phyloP scores from a whole-genome alignment of 2,113 vertebrate genomes.

The Agelaius phoeniceus region DNA sequence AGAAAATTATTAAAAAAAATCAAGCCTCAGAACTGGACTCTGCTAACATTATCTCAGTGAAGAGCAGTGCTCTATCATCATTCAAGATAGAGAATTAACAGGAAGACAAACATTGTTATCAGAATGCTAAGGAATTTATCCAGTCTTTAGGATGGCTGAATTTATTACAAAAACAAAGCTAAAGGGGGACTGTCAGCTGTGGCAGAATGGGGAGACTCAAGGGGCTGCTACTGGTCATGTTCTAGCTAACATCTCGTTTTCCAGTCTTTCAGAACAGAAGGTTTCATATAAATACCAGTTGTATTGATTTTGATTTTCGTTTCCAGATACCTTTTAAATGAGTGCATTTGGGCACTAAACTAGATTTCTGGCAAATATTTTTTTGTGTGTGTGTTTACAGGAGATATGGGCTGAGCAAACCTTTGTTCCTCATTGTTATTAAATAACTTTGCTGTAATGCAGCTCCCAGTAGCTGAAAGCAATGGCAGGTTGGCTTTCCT shows the following conservation, averaged over 20 bases:
- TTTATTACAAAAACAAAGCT: background rate
- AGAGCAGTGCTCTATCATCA: background rate
- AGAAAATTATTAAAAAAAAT: background rate
- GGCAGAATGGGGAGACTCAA: background rate
- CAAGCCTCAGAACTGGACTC: background rate
- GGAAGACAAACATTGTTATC: background rate
- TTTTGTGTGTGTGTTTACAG: background rate
- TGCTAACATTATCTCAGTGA: background rate
- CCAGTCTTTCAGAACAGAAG: background rate
- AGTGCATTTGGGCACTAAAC: background rate
- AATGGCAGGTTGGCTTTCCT: background rate
- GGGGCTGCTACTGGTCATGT: background rate
- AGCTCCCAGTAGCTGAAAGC: background rate
- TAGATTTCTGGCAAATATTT: background rate
- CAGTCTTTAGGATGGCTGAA: background rate
- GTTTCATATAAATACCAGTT: background rate
- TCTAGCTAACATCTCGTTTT: background rate
- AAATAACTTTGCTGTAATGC: background rate
- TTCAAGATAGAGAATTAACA: background rate
- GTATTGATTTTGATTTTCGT: background rate
- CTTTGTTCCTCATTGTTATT: background rate
- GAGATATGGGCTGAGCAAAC: background rate
- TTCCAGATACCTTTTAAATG: background rate
- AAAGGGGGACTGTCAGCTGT: background rate
- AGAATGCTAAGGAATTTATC: background rate